Percentiles rank a stretch among this genome's conserved stretches.
Conservation (phyloP, 2,113 vertebrate genomes). For the Bothrops jararaca region DNA sequence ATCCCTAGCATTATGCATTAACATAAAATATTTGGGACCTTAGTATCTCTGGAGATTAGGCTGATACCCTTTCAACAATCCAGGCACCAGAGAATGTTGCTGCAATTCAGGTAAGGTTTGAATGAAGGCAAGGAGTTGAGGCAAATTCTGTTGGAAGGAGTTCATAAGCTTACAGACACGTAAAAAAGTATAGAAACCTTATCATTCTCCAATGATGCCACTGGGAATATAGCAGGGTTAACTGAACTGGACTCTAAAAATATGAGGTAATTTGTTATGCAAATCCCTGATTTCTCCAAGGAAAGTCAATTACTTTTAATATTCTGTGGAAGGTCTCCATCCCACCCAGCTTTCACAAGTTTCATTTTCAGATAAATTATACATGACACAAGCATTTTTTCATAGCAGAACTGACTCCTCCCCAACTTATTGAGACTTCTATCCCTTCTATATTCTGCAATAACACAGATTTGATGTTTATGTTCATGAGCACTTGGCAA, state of each 20-base stretch:
- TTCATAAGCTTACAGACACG: neutral
- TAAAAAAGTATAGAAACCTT: neutral
- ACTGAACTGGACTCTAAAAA: neutral
- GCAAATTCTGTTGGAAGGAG: neutral
- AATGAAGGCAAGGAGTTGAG: neutral
- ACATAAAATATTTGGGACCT: neutral
- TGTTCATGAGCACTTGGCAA: neutral
- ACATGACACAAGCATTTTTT: neutral
- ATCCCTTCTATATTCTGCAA: neutral
- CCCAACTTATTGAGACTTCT: neutral
- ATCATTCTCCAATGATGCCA: neutral
- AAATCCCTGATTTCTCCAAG: neutral
- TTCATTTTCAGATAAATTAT: neutral
- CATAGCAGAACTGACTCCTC: neutral
- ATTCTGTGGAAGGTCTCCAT: neutral
- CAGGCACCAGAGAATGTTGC: neutral
- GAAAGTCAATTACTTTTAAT: neutral
- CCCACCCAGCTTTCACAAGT: neutral
- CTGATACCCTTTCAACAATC: neutral
- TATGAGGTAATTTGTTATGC: neutral
- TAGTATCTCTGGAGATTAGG: neutral
- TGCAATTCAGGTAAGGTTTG: neutral
- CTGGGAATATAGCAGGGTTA: neutral
- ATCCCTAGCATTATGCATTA: neutral
- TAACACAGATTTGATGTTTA: neutral